Conservation (phyloP, 2,888 invertebrate species). For the Lasioglossum zephyrum region DNA sequence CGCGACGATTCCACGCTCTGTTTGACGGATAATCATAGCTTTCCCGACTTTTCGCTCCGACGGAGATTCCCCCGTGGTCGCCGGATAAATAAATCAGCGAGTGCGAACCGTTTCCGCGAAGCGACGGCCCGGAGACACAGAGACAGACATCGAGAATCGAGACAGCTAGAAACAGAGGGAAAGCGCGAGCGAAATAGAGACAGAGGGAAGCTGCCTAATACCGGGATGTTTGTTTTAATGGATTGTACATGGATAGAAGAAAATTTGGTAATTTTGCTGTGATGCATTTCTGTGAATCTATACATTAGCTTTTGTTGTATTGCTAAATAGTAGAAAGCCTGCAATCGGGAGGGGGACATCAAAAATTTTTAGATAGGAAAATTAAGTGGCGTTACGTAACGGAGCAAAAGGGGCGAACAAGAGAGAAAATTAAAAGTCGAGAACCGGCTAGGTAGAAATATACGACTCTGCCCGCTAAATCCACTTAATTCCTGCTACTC, state of each 20-base stretch:
- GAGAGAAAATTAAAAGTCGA: constrained; percentile 58
- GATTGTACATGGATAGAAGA: not conserved
- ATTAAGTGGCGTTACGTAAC: constrained; percentile 50
- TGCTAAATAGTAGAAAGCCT: not conserved
- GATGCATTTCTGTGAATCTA: not conserved
- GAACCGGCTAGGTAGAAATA: constrained; percentile 47
- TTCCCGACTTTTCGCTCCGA: not conserved
- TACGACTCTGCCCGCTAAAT: constrained; percentile 62
- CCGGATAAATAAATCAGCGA: constrained; percentile 11
- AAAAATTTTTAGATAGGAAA: constrained; percentile 50
- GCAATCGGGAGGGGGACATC: not conserved
- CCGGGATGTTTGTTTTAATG: not conserved
- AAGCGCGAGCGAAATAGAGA: not conserved
- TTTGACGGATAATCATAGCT: constrained; percentile 2
- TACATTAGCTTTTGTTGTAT: not conserved
- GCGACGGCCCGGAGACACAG: not conserved
- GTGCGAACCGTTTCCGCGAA: not conserved
- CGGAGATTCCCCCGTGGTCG: constrained; percentile 1
- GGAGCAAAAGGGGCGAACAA: constrained; percentile 29
- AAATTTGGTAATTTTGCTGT: too few relatives aligned
- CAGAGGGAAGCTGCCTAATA: not conserved
- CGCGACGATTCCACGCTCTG: not conserved
- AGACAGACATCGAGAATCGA: not conserved
- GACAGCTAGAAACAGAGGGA: not conserved
- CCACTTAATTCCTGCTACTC: constrained; percentile 67